Base-by-base conservation (phyloP, 1,140 invertebrate genomes). In the Aphelenchoides fujianensis region DNA sequence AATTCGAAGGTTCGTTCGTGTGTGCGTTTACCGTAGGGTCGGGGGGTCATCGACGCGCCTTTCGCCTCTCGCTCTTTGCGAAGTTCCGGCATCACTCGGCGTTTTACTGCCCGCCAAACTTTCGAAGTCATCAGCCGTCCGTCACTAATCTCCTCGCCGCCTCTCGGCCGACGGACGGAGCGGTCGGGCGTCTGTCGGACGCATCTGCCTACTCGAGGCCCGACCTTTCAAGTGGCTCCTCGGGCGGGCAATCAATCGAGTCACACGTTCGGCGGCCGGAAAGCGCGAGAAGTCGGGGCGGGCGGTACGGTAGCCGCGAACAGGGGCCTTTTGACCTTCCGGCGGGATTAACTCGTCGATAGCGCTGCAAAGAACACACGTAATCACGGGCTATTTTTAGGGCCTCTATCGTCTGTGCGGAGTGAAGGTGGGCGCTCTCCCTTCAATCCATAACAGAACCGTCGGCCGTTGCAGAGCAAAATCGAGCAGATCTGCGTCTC, bases 361-460 rank as follows among this genome's bases (percentile, higher is more conserved):
- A 16, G 12, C 41, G 41, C 41, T 16, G 12, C 12, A 48, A 48
- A 48, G 12, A 48, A 48, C 41, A 48, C n/a, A n/a, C n/a, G n/a
- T n/a, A n/a, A n/a, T n/a, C n/a, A n/a, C n/a, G n/a, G n/a, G n/a
- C n/a, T 48, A 16, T 48, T 48, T 81, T 36, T 28, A 82, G 82
- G 82, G 82, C 32, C 64, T 83, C 27, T 83, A 83, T 64, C 82
- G 82, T 35, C 83, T 82, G 2, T 83, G 82, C 59, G 82, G 82
- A 7, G 83, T 83, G 3, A 83, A 83, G n/a, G n/a, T n/a, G n/a
- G n/a, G n/a, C n/a, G n/a, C n/a, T n/a, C n/a, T n/a, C n/a, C n/a
- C n/a, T n/a, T n/a, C n/a, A n/a, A n/a, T n/a, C n/a, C n/a, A n/a
- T n/a, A n/a, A n/a, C n/a, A n/a, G n/a, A n/a, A n/a, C n/a, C n/a